Conservation (phyloP, 1,140 invertebrate genomes). For the Subanguina moxae region DNA sequence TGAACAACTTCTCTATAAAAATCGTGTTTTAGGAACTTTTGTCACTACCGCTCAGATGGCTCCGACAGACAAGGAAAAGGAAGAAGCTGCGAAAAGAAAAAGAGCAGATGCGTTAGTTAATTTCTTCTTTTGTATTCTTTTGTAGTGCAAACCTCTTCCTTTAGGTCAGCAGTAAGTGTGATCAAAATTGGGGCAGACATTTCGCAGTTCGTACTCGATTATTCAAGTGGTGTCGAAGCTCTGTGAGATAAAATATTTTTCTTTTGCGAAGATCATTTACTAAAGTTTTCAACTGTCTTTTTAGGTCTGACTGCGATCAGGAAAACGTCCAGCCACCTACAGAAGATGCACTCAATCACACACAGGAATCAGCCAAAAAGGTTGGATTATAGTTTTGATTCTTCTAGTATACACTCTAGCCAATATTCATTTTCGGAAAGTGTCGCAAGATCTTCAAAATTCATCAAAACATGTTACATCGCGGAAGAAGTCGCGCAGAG, state of each 20-base stretch:
- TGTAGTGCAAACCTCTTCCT: neutral
- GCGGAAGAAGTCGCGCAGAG: too few relatives aligned
- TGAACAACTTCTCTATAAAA: too few relatives aligned
- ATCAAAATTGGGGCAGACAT: neutral
- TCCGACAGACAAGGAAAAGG: neutral
- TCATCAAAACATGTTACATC: too few relatives aligned
- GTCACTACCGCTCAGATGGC: neutral
- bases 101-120: neutral
- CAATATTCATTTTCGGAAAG: too few relatives aligned
- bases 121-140: neutral
- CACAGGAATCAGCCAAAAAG: neutral
- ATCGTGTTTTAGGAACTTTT: neutral
- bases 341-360: neutral
- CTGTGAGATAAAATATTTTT: too few relatives aligned
- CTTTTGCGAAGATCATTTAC: too few relatives aligned
- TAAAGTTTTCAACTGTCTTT: neutral
- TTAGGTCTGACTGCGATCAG: neutral
- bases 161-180: neutral
- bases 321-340: neutral
- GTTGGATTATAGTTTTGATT: neutral
- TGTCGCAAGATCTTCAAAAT: too few relatives aligned
- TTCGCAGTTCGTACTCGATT: neutral
- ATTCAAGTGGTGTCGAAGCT: neutral
- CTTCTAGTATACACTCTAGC: too few relatives aligned
- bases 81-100: neutral